Evolutionary conservation across 2,113 vertebrate genomes (phyloP).

Genomic region (zebrafish (Danio rerio)): GRCz12tu NC_133195.1:33144501-33145000

Average conservation of each 20-base stretch:
- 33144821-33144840: conserved; percentile 75
- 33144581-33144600: too few relatives aligned
- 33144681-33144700: too few relatives aligned
- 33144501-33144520: too few relatives aligned
- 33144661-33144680: too few relatives aligned
- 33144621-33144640: too few relatives aligned
- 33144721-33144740: conserved; percentile 62
- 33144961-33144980: conserved; percentile 18
- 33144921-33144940: conserved; percentile 33
- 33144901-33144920: conserved; percentile 14
- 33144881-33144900: conserved; percentile 50
- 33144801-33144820: conserved; percentile 70
- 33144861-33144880: conserved; percentile 14
- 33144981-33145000: conserved; percentile 39
- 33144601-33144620: too few relatives aligned
- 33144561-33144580: too few relatives aligned
- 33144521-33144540: too few relatives aligned
- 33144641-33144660: too few relatives aligned
- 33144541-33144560: too few relatives aligned
- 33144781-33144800: conserved; percentile 80
- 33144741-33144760: conserved; percentile 75
- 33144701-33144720: background rate
- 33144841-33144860: conserved; percentile 80
- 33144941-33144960: conserved; percentile 22
- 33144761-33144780: conserved; percentile 73